Evolutionary conservation across 2,888 invertebrate genomes (phyloP).

Genomic region (Parelbella ahira): DNA sequence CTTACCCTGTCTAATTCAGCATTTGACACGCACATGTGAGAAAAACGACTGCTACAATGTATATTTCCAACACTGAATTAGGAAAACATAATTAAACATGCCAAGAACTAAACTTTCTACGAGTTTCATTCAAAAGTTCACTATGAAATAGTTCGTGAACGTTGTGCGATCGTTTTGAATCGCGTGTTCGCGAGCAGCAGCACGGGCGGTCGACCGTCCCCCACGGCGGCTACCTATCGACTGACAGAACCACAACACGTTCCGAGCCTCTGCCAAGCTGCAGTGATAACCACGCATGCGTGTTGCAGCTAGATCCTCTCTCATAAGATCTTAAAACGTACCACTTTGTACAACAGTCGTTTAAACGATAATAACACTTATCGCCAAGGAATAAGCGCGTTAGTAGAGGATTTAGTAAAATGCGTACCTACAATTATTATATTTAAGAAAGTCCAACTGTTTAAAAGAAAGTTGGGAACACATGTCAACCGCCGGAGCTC

Average conservation of each 20-base stretch:
- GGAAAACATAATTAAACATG: neutral
- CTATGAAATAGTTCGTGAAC: slow-evolving; percentile 18
- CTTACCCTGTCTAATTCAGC: slow-evolving; percentile 23
- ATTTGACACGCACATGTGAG: slow-evolving; percentile 10
- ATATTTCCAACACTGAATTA: neutral
- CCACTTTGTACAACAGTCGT: slow-evolving; percentile 31
- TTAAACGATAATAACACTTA: slow-evolving; percentile 39
- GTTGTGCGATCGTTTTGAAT: slow-evolving; percentile 7
- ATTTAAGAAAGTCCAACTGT: slow-evolving; percentile 24
- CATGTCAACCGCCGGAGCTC: slow-evolving; percentile 29
- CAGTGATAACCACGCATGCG: slow-evolving; percentile 66
- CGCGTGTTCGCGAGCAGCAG: slow-evolving; percentile 4
- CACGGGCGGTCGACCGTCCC: slow-evolving; percentile 44
- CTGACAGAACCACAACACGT: slow-evolving; percentile 57
- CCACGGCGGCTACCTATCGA: slow-evolving; percentile 53
- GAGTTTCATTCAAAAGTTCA: slow-evolving; percentile 12
- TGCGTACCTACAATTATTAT: slow-evolving; percentile 16
- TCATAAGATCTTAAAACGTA: slow-evolving; percentile 43
- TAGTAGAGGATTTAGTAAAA: neutral
- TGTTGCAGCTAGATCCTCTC: slow-evolving; percentile 55
- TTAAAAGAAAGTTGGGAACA: slow-evolving; percentile 34
- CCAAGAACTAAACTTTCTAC: neutral
- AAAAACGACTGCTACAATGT: no score
- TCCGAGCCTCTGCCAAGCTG: slow-evolving; percentile 59
- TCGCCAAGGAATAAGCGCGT: slow-evolving; percentile 29